Evolutionary conservation across 1,140 invertebrate genomes (phyloP).

Genomic region (Drosophila carrolli): DNA sequence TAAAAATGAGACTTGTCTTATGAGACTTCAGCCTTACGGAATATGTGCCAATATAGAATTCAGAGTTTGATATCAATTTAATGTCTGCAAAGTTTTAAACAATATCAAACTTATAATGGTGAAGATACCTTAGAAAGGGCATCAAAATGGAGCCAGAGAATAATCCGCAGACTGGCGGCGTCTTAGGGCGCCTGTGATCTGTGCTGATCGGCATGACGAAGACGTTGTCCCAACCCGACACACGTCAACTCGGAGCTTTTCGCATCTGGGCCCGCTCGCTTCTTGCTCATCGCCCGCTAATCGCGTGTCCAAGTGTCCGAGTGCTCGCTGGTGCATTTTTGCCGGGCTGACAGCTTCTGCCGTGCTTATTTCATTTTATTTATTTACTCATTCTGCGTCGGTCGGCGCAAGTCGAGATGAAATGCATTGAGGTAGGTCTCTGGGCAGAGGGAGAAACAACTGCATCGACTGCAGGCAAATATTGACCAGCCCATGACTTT

Average conservation of each 20-base stretch:
- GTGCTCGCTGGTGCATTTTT: constrained; percentile 25
- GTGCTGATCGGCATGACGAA: constrained; percentile 63
- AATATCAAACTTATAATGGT: no score
- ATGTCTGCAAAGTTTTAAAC: not conserved
- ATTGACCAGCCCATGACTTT: constrained; percentile 18
- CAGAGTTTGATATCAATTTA: no score
- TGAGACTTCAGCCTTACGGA: no score
- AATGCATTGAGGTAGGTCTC: constrained; percentile 60
- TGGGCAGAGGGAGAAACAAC: not conserved
- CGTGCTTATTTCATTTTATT: constrained; percentile 42
- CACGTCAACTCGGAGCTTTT: constrained; percentile 51
- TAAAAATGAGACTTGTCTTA: no score
- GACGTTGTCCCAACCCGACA: constrained; percentile 59
- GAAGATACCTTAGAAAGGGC: not conserved
- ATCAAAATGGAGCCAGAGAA: not conserved
- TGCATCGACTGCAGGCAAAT: constrained; percentile 32
- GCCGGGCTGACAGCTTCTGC: constrained; percentile 57
- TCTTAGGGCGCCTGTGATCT: constrained; percentile 62
- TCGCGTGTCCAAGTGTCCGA: constrained; percentile 26
- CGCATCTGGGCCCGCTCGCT: constrained; percentile 20
- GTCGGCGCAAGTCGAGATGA: constrained; percentile 27
- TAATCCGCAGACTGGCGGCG: constrained; percentile 19
- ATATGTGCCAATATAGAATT: no score
- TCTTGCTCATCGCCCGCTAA: constrained; percentile 30
- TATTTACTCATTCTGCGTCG: constrained; percentile 37